Evolutionary conservation across 35 echinoderm and acorn worm genomes (phyloP).

Genomic region (Lytechinus pictus): DNA sequence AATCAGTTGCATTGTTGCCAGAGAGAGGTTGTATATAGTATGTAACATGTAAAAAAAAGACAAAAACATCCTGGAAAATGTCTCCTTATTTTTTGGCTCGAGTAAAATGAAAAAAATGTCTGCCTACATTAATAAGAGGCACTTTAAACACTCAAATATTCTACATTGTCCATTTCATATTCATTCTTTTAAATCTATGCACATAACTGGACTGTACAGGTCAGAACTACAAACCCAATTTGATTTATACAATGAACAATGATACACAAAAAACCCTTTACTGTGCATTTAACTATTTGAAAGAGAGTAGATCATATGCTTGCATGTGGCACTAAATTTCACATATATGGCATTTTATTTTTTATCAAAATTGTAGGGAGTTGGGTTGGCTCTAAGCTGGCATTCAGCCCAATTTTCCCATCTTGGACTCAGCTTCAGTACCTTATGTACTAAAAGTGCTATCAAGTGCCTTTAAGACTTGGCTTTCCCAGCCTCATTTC

Average conservation of each 20-base stretch:
- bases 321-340: background rate
- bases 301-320: background rate
- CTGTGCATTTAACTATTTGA: background rate
- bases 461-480: too few relatives aligned
- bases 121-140: background rate
- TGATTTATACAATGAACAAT: background rate
- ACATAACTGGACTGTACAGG: background rate
- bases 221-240: background rate
- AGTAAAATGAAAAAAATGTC: background rate
- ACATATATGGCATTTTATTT: too few relatives aligned
- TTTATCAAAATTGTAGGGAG: too few relatives aligned
- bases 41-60: background rate
- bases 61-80: background rate
- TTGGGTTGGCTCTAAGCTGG: too few relatives aligned
- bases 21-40: background rate
- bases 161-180: background rate
- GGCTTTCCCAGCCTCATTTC: too few relatives aligned
- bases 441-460: too few relatives aligned
- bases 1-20: background rate
- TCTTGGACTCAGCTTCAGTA: too few relatives aligned
- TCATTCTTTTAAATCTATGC: background rate
- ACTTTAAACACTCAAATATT: background rate
- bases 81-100: background rate
- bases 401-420: too few relatives aligned
- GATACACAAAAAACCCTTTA: background rate